A percentile compares a stretch with the other conserved stretches of the same genome.
Conservation (phyloP, 2,888 invertebrate species). For the Phanerotoma sp. region DNA sequence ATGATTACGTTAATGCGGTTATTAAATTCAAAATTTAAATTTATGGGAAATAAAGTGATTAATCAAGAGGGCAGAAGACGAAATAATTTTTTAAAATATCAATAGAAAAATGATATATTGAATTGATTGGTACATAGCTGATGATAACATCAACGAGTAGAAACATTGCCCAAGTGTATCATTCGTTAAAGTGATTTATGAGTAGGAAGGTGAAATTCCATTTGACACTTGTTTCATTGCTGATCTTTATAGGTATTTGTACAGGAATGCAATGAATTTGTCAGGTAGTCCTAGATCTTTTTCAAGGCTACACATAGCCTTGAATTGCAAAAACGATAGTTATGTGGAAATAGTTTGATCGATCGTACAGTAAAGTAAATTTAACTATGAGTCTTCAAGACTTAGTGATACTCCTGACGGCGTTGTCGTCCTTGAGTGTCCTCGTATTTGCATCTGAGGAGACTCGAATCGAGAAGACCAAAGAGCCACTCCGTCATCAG, state of each 20-base stretch:
- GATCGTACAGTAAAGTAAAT: not conserved
- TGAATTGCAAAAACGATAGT: conserved; percentile 1
- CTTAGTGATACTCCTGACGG: not conserved
- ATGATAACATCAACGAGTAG: not conserved
- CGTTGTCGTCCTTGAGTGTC: not conserved
- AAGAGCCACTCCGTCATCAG: conserved; percentile 47
- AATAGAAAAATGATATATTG: not conserved
- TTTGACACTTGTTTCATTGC: conserved; percentile 1
- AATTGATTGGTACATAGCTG: not conserved
- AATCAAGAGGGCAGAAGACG: no score
- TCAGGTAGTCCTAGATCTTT: not conserved
- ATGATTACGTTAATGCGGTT: no score
- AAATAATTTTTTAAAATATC: no score
- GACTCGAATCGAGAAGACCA: conserved; percentile 39
- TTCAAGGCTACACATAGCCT: conserved; percentile 11
- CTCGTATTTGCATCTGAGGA: conserved; percentile 21
- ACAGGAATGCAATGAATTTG: conserved; percentile 12
- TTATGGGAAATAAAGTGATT: no score
- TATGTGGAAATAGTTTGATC: not conserved
- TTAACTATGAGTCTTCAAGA: not conserved
- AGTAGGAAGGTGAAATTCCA: not conserved
- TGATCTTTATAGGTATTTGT: not conserved
- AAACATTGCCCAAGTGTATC: conserved; percentile 4
- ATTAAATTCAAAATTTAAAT: no score
- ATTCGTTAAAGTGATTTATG: conserved; percentile 15